These are phyloP conservation scores for Drosophila borborema DNA, from an alignment of 2,888 invertebrate species.

Conservation along the genomic window DNA sequence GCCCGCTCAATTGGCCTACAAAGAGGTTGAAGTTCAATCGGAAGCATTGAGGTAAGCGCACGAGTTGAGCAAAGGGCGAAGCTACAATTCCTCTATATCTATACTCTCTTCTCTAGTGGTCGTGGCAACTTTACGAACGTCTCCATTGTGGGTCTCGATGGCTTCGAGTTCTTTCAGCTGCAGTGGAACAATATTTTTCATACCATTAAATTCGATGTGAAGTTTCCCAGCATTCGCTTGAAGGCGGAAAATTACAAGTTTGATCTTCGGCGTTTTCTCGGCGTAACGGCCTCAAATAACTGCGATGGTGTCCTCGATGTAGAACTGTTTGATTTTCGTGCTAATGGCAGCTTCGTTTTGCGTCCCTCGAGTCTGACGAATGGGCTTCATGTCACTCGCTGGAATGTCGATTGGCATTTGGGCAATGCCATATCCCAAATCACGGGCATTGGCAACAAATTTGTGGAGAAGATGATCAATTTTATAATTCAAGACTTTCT, in stretches of 20 bases:
- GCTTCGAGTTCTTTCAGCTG: slow-evolving; percentile 73
- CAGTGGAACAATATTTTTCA: slow-evolving; percentile 70
- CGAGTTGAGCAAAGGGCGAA: background rate
- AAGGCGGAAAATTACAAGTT: slow-evolving; percentile 71
- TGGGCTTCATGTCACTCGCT: slow-evolving; percentile 60
- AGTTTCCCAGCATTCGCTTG: slow-evolving; percentile 67
- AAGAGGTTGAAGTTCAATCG: slow-evolving; percentile 42
- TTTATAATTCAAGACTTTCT: slow-evolving; percentile 69
- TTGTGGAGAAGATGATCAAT: slow-evolving; percentile 66
- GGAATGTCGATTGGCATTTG: slow-evolving; percentile 68
- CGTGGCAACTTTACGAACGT: slow-evolving; percentile 73
- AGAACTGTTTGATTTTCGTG: slow-evolving; percentile 64
- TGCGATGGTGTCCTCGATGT: slow-evolving; percentile 73
- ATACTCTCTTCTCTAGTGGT: slow-evolving; percentile 42
- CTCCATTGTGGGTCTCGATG: slow-evolving; percentile 70
- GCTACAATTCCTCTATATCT: background rate
- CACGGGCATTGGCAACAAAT: slow-evolving; percentile 67
- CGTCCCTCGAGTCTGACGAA: slow-evolving; percentile 58
- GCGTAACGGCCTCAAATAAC: slow-evolving; percentile 44
- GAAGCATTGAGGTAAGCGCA: slow-evolving; percentile 60
- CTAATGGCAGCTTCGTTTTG: slow-evolving; percentile 72
- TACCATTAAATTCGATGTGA: slow-evolving; percentile 76
- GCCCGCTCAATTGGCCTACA: slow-evolving; percentile 67
- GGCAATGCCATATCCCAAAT: slow-evolving; percentile 63
- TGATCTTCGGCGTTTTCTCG: slow-evolving; percentile 52